Evolutionary conservation across 2,797 vertebrate genomes (phyloP).

Genomic region (Anas georgica): DNA sequence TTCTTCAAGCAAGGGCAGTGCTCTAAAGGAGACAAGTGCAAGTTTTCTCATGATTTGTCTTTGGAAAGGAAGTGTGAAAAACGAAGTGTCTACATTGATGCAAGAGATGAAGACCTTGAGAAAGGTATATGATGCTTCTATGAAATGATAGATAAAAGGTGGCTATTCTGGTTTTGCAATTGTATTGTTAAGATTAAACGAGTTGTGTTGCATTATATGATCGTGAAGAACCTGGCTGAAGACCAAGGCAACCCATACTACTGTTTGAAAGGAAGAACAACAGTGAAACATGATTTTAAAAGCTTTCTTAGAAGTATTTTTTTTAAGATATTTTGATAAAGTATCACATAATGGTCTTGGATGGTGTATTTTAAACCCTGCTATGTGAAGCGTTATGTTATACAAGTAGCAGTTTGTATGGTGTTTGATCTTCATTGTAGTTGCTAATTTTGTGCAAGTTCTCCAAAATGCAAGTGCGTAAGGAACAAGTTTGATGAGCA

Average conservation of each 20-base stretch:
- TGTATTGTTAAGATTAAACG: neutral
- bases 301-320: neutral
- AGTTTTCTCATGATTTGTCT: constrained; percentile 95
- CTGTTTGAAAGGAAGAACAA: rapidly evolving
- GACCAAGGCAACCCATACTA: neutral
- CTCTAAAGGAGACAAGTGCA: constrained; percentile 98
- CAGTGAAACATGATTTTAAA: neutral
- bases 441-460: neutral
- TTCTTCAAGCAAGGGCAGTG: constrained; percentile 99
- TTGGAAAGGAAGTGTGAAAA: constrained; percentile 98
- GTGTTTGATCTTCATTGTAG: neutral
- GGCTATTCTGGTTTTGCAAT: neutral
- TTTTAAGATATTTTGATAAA: neutral
- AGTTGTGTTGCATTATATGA: rapidly evolving
- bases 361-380: neutral
- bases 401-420: neutral
- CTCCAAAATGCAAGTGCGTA: neutral
- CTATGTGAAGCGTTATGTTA: rapidly evolving
- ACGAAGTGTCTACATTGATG: constrained; percentile 93
- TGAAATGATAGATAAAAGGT: neutral
- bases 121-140: constrained; percentile 82
- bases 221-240: neutral
- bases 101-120: constrained; percentile 94
- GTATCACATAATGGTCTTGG: rapidly evolving
- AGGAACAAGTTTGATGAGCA: neutral